Percentiles rank a stretch among this genome's conserved stretches.
Evolutionary conservation across 2,888 invertebrate genomes (phyloP).

Genomic region (Lasioglossum calceatum): DNA sequence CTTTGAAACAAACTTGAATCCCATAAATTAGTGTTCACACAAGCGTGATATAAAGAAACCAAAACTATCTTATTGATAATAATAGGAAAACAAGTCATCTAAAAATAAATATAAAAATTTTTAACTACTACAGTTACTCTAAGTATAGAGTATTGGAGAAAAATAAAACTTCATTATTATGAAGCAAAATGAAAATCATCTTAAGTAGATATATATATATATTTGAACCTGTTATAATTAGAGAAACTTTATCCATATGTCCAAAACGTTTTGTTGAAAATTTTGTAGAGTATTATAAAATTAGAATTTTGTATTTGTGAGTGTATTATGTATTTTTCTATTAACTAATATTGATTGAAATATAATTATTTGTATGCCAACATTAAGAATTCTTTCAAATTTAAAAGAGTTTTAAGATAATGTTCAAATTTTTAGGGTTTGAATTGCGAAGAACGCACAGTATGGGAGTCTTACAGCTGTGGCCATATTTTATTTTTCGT

Average conservation of each 20-base stretch:
- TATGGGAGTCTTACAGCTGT: background rate
- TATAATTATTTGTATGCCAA: background rate
- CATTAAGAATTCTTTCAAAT: background rate
- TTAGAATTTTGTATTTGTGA: background rate
- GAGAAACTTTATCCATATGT: background rate
- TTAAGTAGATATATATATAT: background rate
- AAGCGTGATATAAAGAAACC: background rate
- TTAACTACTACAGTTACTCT: background rate
- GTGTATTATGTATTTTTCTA: background rate
- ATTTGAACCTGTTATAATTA: background rate
- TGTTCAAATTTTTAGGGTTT: background rate
- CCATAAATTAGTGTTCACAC: background rate
- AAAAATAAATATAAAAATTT: background rate
- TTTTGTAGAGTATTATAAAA: background rate
- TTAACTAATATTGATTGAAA: background rate
- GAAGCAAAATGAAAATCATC: too few relatives aligned
- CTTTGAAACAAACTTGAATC: background rate
- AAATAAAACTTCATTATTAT: background rate
- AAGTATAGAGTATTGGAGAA: background rate
- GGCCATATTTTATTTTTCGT: slow-evolving; percentile 13
- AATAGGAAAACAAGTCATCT: background rate
- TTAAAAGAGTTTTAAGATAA: background rate
- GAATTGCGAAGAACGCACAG: background rate
- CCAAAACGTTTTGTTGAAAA: background rate
- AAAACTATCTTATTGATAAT: background rate